Evolutionary conservation across 2,888 invertebrate species (phyloP).

Genomic region (Standfussiana lucernea): DNA sequence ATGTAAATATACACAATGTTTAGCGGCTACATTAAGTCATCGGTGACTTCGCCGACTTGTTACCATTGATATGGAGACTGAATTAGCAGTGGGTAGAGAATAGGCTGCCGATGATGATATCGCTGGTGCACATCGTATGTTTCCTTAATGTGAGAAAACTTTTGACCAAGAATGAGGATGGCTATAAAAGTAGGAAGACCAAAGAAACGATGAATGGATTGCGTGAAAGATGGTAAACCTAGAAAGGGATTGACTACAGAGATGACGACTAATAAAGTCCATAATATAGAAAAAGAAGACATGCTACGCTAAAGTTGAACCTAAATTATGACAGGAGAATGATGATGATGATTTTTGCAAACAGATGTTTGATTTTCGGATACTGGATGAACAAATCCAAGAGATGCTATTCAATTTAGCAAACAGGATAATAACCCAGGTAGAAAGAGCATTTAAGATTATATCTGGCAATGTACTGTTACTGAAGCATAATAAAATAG

Average conservation of each 20-base stretch:
- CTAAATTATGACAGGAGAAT: background rate
- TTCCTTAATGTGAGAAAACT: no score
- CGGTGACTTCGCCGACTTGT: no score
- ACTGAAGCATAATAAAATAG: background rate
- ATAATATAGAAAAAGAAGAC: background rate
- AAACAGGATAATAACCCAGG: background rate
- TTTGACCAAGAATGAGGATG: no score
- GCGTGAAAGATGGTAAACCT: background rate
- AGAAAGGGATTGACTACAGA: background rate
- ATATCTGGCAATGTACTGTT: background rate
- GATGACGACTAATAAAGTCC: background rate
- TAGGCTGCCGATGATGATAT: no score
- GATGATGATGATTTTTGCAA: background rate
- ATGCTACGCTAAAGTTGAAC: background rate
- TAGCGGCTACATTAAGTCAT: slow-evolving; percentile 46
- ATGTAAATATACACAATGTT: slow-evolving; percentile 16
- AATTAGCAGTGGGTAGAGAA: no score
- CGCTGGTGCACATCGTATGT: no score
- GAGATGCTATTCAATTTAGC: background rate
- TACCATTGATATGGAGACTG: no score
- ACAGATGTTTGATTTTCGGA: background rate
- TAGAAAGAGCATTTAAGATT: background rate
- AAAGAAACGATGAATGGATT: no score
- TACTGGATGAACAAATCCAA: background rate
- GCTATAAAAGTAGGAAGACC: no score